Percentiles rank a stretch among this genome's conserved stretches.
These are phyloP conservation scores for Drosophila nigricruria DNA, from an alignment of 2,888 invertebrate genomes.

Conservation along the genomic window DNA sequence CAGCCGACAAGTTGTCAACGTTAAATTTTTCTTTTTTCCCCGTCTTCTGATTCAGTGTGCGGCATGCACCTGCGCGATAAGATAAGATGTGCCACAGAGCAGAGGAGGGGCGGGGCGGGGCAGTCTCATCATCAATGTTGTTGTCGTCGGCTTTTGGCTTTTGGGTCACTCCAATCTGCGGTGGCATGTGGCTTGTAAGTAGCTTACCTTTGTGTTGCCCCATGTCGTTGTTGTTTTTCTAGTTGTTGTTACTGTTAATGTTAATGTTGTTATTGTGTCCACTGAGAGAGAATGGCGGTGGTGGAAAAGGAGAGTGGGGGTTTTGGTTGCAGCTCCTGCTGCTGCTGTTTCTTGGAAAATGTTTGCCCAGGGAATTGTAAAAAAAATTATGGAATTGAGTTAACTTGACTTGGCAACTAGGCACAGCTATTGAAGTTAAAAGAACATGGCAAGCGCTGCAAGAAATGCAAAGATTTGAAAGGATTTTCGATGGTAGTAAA, in stretches of 20 bases:
- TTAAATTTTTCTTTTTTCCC: not conserved
- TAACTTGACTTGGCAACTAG: slow-evolving; percentile 24
- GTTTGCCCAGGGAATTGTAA: slow-evolving; percentile 69
- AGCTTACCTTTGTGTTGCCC: slow-evolving; percentile 62
- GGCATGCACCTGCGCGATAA: slow-evolving; percentile 77
- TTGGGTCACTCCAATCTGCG: slow-evolving; percentile 57
- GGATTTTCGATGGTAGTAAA: slow-evolving; percentile 4
- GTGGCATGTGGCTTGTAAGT: slow-evolving; percentile 78
- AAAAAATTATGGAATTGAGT: slow-evolving; percentile 59
- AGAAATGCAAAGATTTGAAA: slow-evolving; percentile 20
- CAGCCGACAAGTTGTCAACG: slow-evolving; percentile 39
- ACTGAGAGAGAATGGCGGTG: slow-evolving; percentile 21
- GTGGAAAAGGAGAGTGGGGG: not conserved
- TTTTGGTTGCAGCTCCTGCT: not conserved
- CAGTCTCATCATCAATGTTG: slow-evolving; percentile 34
- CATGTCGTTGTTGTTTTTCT: slow-evolving; percentile 44
- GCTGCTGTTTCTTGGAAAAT: slow-evolving; percentile 67
- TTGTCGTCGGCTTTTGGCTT: slow-evolving; percentile 51
- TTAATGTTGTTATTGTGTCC: slow-evolving; percentile 61
- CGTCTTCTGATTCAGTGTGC: slow-evolving; percentile 46
- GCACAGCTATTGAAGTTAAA: slow-evolving; percentile 18
- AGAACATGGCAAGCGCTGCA: slow-evolving; percentile 16
- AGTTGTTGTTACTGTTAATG: slow-evolving; percentile 53
- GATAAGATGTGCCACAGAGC: slow-evolving; percentile 63
- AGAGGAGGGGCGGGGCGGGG: slow-evolving; percentile 18